Percentiles rank a stretch among this genome's conserved stretches.
These are phyloP conservation scores for Trichoplusia ni DNA, from an alignment of 1,140 invertebrate genomes.

Conservation along the genomic window DNA sequence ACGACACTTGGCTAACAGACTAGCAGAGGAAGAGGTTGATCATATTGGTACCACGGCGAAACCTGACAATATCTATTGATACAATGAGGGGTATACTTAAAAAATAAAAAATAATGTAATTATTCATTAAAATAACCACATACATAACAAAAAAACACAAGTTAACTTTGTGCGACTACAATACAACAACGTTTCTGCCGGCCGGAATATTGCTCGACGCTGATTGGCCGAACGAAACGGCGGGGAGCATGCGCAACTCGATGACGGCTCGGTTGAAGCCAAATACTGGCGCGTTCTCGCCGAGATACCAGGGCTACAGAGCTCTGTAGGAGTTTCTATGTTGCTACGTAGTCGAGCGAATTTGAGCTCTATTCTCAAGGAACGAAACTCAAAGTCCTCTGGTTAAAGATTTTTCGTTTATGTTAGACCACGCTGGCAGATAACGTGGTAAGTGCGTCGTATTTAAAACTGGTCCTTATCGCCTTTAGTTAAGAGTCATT, in stretches of 20 bases:
- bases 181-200: conserved; percentile 40
- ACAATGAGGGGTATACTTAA: not conserved
- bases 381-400: not conserved
- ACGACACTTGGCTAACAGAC: conserved; percentile 33
- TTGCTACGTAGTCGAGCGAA: conserved; percentile 18
- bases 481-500: conserved; percentile 30
- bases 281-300: conserved; percentile 78
- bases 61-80: no score
- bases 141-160: not conserved
- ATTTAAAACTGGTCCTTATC: conserved; percentile 50
- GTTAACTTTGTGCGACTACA: conserved; percentile 5
- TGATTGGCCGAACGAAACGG: conserved; percentile 69
- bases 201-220: conserved; percentile 55
- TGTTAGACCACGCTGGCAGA: conserved; percentile 64
- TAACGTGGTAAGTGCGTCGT: conserved; percentile 46
- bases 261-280: conserved; percentile 64
- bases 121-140: not conserved
- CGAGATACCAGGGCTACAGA: conserved; percentile 77
- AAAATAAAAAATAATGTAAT: not conserved
- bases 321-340: conserved; percentile 72
- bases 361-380: conserved; percentile 41
- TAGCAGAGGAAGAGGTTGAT: conserved; percentile 3
- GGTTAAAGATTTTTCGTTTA: conserved; percentile 39
- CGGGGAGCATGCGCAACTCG: conserved; percentile 76
- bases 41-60: not conserved